Conservation (phyloP, 2,797 vertebrate genomes). For the Bryconaethiops microstoma region DNA sequence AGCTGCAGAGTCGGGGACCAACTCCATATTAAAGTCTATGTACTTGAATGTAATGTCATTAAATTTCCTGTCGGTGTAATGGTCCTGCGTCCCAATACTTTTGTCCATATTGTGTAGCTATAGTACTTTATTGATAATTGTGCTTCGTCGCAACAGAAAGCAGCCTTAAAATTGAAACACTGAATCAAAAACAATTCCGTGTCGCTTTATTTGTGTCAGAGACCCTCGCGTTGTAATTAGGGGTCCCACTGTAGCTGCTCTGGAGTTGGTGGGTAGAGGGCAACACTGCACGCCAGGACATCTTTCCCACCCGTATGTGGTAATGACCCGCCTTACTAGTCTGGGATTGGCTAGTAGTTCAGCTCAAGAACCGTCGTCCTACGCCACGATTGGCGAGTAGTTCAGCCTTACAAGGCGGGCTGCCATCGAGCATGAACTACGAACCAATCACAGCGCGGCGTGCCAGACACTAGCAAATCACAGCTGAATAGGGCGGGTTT, state of each 20-base stretch:
- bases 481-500: not conserved
- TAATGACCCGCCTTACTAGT: not conserved
- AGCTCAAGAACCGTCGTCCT: not conserved
- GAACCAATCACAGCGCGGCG: not conserved
- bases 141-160: not conserved
- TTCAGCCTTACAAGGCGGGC: not conserved
- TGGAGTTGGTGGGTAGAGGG: not conserved
- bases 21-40: too few species aligned
- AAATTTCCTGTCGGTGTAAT: too few species aligned
- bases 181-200: not conserved
- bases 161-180: not conserved
- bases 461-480: not conserved
- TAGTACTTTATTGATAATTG: not conserved
- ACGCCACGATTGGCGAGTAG: not conserved
- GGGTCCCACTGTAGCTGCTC: not conserved
- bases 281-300: not conserved
- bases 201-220: not conserved
- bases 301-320: not conserved
- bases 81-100: too few species aligned
- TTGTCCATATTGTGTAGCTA: not conserved
- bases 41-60: too few species aligned
- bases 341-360: not conserved
- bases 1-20: too few species aligned
- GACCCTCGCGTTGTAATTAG: constrained; percentile 3
- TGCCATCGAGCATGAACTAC: not conserved